Base-by-base conservation (phyloP, 64 coral and sea anemone genomes). In the Porites lutea region DNA sequence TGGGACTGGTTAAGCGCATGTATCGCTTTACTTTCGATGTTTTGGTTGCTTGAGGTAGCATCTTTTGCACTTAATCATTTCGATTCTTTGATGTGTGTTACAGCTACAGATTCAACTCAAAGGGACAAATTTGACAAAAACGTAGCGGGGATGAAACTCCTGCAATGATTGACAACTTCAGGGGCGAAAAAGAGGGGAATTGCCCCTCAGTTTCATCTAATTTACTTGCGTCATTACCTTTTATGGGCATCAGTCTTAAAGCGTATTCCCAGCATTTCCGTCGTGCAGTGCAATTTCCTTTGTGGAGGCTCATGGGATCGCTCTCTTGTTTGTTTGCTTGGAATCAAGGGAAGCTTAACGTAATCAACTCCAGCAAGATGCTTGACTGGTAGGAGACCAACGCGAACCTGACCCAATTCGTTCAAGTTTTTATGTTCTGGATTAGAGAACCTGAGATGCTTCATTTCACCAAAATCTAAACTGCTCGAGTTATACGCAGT, bases 181-280 rank as follows among this genome's bases (percentile, higher is more conserved):
- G 27, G 27, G 27, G 27, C 27, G 27, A 37, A 37, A 37, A 37
- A 37, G 27, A 37, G 27, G 27, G 27, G 27, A 37, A 37, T 37
- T 37, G 27, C 27, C 27, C 27, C 27, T 37, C 54, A 9, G 7
- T 12, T 57, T 57, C 7, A 57, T 16, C 55, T 77, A 77, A 65
- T 54, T 89, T 66, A 37, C 14, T 21, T 9, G 19, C 16, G 27
- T 13, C 48, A 49, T 63, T 84, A 84, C 81, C 81, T 84, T 65
- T 52, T 23, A 49, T 91, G 89, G 9, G 89, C 89, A 22, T 91
- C 78, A 7, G 65, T 82, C 46, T 83, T 83, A 37, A 91, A 91
- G 22, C 78, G 79, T n/a, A 65, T 14, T 72, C 89, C 89, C 45
- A 91, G 15, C 79, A 91, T 75, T 70, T 16, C 54, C 50, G 68